Evolutionary conservation across 2,888 invertebrate genomes (phyloP), one percentile per base, ranked within the genome.

Genomic region (Cenopis cana): DNA sequence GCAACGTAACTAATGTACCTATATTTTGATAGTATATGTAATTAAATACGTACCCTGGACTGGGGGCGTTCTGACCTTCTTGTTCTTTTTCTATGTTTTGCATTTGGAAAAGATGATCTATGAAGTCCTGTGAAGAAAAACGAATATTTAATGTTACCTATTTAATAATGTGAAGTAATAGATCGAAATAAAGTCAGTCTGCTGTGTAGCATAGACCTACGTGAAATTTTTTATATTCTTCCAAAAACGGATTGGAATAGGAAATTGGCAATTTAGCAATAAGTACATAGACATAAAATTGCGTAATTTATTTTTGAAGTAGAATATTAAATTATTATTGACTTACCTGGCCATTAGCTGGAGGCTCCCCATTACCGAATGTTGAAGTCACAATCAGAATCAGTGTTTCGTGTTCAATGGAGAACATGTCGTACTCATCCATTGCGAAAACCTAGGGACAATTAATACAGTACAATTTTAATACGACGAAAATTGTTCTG

Each of bases 351-450:
- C 99, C 99, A 88, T 98, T 99, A 85, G 98, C 98, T 0, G 99
- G 99, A 20, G 99, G 98, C 93, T 99, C 99, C 1, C 99, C 99
- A 85, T 99, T 99, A 11, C 99, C 99, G 85, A 99, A 99, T 0
- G 99, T 99, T 10, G 98, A 99, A 20, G 98, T 98, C 12, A 99
- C 97, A 24, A 99, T 97, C 69, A 99, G 89, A 4, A 99, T 93
- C 36, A 99, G 91, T 9, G 98, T 98, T 89, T 99, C 99, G 84
- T 99, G 98, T 89, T 98, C 98, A 82, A 99, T 97, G 77, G 97
- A 97, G 74, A 97, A 97, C 85, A 98, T 96, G 83, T 99, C 98
- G 85, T 99, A 99, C 75, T 98, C 98, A 17, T 97, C 95, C 99
- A 99, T 98, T 82, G 96, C 96, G 82, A 97, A 95, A 14, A 98